phyloP scores from a whole-genome alignment of 2,113 vertebrate species.

The Aspiorhynchus laticeps region DNA sequence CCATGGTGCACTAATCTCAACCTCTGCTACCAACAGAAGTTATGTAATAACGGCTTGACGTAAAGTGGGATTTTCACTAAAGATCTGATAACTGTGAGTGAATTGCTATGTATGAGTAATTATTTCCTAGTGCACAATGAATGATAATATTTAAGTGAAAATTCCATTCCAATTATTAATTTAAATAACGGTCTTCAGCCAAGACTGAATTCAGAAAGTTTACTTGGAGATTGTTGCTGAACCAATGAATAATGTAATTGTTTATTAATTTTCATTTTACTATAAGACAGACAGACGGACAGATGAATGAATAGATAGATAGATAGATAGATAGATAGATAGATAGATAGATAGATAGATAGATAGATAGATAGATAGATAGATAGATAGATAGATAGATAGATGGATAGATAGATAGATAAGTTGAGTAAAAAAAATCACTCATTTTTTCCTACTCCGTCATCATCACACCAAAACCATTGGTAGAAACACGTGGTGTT shows the following conservation, averaged over 20 bases:
- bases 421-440: background rate
- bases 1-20: background rate
- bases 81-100: background rate
- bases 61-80: background rate
- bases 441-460: constrained; percentile 6
- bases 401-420: background rate
- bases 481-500: background rate
- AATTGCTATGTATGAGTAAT: background rate
- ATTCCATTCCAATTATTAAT: background rate
- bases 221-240: background rate
- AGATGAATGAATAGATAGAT: too few species aligned
- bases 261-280: background rate
- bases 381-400: constrained; percentile 13
- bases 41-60: background rate
- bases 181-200: background rate
- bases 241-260: background rate
- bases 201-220: background rate
- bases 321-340: background rate
- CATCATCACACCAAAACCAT: background rate
- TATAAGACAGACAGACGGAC: too few species aligned
- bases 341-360: background rate
- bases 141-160: background rate
- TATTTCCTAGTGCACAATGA: background rate
- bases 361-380: background rate
- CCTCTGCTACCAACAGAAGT: background rate